Conservation (phyloP, 2,113 vertebrate species). For the Stigmatopora argus region DNA sequence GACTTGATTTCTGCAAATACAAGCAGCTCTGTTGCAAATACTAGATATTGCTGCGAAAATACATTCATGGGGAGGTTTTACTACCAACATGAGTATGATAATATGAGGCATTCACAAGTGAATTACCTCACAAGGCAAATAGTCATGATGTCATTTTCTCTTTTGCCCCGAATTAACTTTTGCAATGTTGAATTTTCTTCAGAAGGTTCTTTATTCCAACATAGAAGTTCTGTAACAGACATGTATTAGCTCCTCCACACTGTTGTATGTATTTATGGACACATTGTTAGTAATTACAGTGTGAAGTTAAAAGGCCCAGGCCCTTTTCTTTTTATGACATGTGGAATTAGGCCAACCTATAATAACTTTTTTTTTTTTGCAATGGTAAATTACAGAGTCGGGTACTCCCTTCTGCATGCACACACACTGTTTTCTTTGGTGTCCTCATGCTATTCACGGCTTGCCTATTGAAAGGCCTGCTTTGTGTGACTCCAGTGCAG, state of each 20-base stretch:
- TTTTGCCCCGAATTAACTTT: neutral
- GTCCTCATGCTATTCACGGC: slow-evolving; percentile 47
- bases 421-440: slow-evolving; percentile 22
- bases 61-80: neutral
- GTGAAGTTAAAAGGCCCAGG: slow-evolving; percentile 36
- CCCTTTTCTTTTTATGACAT: slow-evolving; percentile 46
- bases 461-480: slow-evolving; percentile 50
- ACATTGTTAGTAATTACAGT: slow-evolving; percentile 61
- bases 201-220: slow-evolving; percentile 2
- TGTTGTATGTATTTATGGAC: slow-evolving; percentile 38
- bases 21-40: neutral
- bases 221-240: slow-evolving; percentile 17
- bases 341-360: slow-evolving; percentile 54
- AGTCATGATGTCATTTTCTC: neutral
- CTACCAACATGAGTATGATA: neutral
- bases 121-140: neutral
- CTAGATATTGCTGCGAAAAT: no score
- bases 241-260: slow-evolving; percentile 13
- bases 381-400: slow-evolving; percentile 64
- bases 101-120: neutral
- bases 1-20: neutral
- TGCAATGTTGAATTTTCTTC: neutral
- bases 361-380: slow-evolving; percentile 58
- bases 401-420: slow-evolving; percentile 23
- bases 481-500: slow-evolving; percentile 46